Evolutionary conservation across 2,113 vertebrate species (phyloP), one percentile per base, ranked within the genome.

Genomic region (Periophthalmus modestus): DNA sequence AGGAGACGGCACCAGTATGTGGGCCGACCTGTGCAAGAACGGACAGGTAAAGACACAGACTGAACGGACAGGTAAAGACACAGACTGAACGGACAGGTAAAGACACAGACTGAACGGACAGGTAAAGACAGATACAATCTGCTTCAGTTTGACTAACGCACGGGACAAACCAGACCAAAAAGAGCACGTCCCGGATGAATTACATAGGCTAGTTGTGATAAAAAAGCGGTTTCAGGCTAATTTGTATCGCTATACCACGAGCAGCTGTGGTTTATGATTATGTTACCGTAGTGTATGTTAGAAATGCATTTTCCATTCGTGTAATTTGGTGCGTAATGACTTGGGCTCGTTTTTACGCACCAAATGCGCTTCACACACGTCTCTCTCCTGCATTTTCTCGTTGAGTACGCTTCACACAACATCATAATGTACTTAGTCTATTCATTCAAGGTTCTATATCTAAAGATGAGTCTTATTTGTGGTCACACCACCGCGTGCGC

Each of bases 11-110:
- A 96, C 95, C 80, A 95, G 95, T 90, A 96, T 96, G 95, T 96
- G 95, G 95, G 95, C 95, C 2, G 95, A 96, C 74, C 93, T 96
- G 86, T 96, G 95, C 92, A 96, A 95, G 80, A 96, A 96, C 81
- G 95, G 95, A 72, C 95, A 96, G 94, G 95, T 95, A 85, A 86
- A 28, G 28, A 28, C n/a, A n/a, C n/a, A n/a, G n/a, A n/a, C n/a
- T n/a, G n/a, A n/a, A n/a, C n/a, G n/a, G n/a, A n/a, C n/a, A n/a
- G n/a, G n/a, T n/a, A n/a, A n/a, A n/a, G n/a, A n/a, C n/a, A n/a
- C n/a, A n/a, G n/a, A n/a, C n/a, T n/a, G n/a, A n/a, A n/a, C n/a
- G n/a, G n/a, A n/a, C n/a, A n/a, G n/a, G n/a, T n/a, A n/a, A n/a
- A n/a, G n/a, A n/a, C n/a, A n/a, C n/a, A n/a, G n/a, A n/a, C n/a